phyloP scores from a whole-genome alignment of 2,888 invertebrate genomes.

The Machimus rusticus region DNA sequence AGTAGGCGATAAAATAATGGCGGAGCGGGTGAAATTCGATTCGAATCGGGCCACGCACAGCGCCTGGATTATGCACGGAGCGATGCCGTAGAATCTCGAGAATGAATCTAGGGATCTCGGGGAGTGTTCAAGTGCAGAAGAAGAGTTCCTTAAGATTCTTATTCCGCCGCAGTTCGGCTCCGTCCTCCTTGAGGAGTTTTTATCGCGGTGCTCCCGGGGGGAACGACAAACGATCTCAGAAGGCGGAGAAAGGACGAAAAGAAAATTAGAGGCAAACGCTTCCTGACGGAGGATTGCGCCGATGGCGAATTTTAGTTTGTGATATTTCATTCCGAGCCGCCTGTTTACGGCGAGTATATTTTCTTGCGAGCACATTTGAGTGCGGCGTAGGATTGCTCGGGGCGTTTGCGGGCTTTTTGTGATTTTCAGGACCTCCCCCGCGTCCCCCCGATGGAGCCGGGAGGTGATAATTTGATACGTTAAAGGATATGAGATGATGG shows the following conservation, averaged over 20 bases:
- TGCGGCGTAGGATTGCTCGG: not conserved
- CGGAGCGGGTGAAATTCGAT: not conserved
- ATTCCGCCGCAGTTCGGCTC: not conserved
- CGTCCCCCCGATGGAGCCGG: not conserved
- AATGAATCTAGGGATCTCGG: not conserved
- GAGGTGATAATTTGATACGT: constrained; percentile 18
- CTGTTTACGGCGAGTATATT: not conserved
- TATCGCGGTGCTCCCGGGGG: not conserved
- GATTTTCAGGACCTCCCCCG: not conserved
- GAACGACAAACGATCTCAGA: not conserved
- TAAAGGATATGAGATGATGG: not conserved
- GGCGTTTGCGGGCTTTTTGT: not conserved
- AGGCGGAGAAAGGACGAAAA: not conserved
- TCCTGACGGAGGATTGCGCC: not conserved
- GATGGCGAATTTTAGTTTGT: not conserved
- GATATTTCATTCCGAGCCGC: not conserved
- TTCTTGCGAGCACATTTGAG: not conserved
- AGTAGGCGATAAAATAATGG: not conserved
- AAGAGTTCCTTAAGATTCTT: not conserved
- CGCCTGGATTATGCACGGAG: not conserved
- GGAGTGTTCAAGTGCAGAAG: not conserved
- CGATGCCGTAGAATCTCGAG: not conserved
- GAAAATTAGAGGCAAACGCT: not conserved
- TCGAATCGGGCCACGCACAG: not conserved
- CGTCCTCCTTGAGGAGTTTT: not conserved